Conservation (phyloP, 2,797 vertebrate genomes). For the Ibycter americanus region DNA sequence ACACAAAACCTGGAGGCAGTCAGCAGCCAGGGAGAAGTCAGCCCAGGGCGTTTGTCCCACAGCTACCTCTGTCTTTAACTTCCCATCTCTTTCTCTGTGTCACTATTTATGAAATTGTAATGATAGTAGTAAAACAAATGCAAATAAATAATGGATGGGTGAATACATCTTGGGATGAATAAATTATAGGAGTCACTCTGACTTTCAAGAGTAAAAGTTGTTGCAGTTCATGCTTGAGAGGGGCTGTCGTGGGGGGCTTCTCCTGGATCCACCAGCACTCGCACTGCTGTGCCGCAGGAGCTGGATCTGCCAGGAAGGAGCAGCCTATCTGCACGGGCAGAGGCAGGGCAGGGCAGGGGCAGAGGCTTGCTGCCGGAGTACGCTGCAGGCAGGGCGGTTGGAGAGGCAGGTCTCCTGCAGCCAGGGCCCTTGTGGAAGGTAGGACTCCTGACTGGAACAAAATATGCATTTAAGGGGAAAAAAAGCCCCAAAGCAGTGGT, state of each 20-base stretch:
- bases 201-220: constrained; percentile 33
- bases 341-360: background rate
- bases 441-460: background rate
- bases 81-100: background rate
- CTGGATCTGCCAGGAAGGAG: background rate
- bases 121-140: constrained; percentile 17
- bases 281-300: background rate
- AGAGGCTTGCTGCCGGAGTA: background rate
- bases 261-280: background rate
- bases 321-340: fast-evolving
- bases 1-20: background rate
- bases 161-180: constrained; percentile 46
- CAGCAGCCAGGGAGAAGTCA: background rate
- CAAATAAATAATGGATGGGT: constrained; percentile 61
- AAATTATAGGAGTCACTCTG: constrained; percentile 22
- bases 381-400: fast-evolving
- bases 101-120: constrained; percentile 54
- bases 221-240: background rate
- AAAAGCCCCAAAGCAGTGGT: fast-evolving
- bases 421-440: background rate
- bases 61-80: background rate
- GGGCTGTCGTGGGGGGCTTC: background rate
- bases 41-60: background rate
- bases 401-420: background rate
- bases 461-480: background rate